phyloP scores from a whole-genome alignment of 2,797 vertebrate species.

The Anolis apletophallus region DNA sequence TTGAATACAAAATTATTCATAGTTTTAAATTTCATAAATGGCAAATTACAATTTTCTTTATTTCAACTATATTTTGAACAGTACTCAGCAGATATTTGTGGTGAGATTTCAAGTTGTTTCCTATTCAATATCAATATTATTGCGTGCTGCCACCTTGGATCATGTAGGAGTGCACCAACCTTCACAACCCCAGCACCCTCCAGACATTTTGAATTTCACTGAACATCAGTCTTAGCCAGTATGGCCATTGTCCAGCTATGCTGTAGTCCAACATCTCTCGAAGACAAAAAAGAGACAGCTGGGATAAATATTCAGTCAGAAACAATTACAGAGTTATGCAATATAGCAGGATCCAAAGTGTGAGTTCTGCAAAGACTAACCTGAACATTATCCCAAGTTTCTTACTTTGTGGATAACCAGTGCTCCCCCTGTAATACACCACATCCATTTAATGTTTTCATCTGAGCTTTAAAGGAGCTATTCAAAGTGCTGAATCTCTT shows the following conservation, averaged over 20 bases:
- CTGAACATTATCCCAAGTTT: background rate
- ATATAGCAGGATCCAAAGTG: background rate
- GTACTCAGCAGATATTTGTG: background rate
- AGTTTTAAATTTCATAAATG: background rate
- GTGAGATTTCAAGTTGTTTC: background rate
- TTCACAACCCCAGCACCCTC: background rate
- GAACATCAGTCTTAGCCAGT: background rate
- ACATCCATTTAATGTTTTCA: too few species aligned
- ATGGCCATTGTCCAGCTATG: background rate
- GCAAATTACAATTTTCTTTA: background rate
- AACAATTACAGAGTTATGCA: background rate
- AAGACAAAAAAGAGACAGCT: background rate
- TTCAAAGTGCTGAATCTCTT: too few species aligned
- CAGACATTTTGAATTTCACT: background rate
- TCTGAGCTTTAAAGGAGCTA: too few species aligned
- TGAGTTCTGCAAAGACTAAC: background rate
- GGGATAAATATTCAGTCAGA: background rate
- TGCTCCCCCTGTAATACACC: background rate
- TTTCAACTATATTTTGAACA: background rate
- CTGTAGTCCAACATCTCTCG: background rate
- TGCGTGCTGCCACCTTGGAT: background rate
- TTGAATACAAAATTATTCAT: background rate
- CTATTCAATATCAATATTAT: background rate
- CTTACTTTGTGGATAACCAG: background rate
- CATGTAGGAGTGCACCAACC: background rate